A percentile compares a stretch with the other conserved stretches of the same genome.
phyloP scores from a whole-genome alignment of 2,797 vertebrate species.

The Silurus aristotelis region DNA sequence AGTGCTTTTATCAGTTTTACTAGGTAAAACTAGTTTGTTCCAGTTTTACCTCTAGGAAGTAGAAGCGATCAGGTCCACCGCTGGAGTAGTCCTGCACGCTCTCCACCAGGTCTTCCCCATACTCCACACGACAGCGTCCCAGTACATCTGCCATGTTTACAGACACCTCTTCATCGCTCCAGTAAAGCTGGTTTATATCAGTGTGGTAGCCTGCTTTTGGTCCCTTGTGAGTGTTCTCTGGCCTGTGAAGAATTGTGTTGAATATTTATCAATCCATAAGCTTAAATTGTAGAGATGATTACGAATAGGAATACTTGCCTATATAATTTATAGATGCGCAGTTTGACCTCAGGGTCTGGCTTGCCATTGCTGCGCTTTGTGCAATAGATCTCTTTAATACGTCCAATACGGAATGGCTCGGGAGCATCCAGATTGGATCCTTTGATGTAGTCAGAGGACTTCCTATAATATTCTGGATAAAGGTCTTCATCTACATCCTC shows the following conservation, averaged over 20 bases:
- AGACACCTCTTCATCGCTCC: slow-evolving; percentile 89
- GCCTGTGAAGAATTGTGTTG: slow-evolving; percentile 69
- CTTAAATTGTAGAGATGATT: too few relatives aligned
- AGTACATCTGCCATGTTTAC: slow-evolving; percentile 84
- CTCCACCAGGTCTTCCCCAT: slow-evolving; percentile 86
- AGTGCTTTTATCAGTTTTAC: background rate
- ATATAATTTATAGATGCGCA: slow-evolving; percentile 89
- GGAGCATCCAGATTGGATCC: slow-evolving; percentile 94
- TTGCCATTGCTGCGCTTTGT: slow-evolving; percentile 83
- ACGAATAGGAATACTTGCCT: slow-evolving; percentile 68
- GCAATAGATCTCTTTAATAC: slow-evolving; percentile 91
- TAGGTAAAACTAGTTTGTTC: too few relatives aligned
- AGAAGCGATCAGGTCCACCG: slow-evolving; percentile 86
- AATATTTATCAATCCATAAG: background rate
- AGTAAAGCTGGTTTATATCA: slow-evolving; percentile 93
- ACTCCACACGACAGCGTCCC: slow-evolving; percentile 87
- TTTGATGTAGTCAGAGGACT: slow-evolving; percentile 96
- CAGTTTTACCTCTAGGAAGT: slow-evolving; percentile 89
- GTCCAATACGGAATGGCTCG: slow-evolving; percentile 86
- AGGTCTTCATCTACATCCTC: slow-evolving; percentile 92
- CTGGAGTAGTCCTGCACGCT: slow-evolving; percentile 85
- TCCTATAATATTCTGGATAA: slow-evolving; percentile 94
- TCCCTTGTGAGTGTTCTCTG: slow-evolving; percentile 94
- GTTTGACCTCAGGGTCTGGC: slow-evolving; percentile 84
- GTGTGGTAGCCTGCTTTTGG: slow-evolving; percentile 87